Base-by-base conservation (phyloP, 2,113 vertebrate species). In the Erinaceus europaeus region DNA sequence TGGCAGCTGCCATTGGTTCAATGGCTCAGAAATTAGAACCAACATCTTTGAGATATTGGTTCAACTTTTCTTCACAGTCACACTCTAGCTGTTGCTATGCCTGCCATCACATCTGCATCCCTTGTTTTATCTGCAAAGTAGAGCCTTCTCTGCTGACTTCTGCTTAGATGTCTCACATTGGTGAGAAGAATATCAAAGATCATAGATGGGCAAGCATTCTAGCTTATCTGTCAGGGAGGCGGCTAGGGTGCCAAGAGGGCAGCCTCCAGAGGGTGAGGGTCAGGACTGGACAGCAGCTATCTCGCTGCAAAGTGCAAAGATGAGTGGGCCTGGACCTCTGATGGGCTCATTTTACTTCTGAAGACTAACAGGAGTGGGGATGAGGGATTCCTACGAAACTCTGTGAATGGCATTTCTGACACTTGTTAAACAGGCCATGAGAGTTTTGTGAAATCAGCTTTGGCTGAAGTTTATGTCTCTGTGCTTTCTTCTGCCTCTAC, bases 381-480 rank as follows among this genome's bases (percentile, higher is more conserved):
- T n/a, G 50, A 46, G 4, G 25, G 32, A 67, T n/a, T n/a, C n/a
- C n/a, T n/a, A n/a, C n/a, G n/a, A n/a, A n/a, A n/a, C n/a, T n/a
- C n/a, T n/a, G n/a, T n/a, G n/a, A n/a, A n/a, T n/a, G n/a, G n/a
- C n/a, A n/a, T n/a, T n/a, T n/a, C n/a, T n/a, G n/a, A n/a, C n/a
- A n/a, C n/a, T n/a, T n/a, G n/a, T n/a, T 1, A 29, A 4, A 1
- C 14, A 25, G 36, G 21, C 9, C 20, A 3, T 52, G 9, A 15
- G 3, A 9, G 46, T 36, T 78, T 67, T 44, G 4, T 42, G 59
- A 64, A 73, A 44, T 74, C 15, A 13, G 13, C 34, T 79, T 50
- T 57, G 9, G 29, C 32, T 55, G 38, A 80, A 29, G 29, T 57
- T 29, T 32, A 15, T 34, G 1, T n/a, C 15, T 36, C 64, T 80